These are phyloP conservation scores for Nannoperca obscura DNA, from an alignment of 2,797 vertebrate species.

Conservation along the genomic window DNA sequence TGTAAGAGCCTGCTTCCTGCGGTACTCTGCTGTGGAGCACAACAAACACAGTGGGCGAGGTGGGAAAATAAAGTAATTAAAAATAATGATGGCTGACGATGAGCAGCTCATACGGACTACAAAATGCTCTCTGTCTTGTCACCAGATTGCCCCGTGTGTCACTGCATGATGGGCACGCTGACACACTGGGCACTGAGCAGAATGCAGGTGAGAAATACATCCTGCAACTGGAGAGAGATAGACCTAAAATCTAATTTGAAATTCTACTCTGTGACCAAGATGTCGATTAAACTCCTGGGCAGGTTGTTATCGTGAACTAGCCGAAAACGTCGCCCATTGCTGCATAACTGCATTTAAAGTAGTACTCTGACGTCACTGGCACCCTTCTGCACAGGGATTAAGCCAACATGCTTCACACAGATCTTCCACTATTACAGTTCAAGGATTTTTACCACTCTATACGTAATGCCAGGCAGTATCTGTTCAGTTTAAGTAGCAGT, in stretches of 20 bases:
- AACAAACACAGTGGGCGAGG: constrained; percentile 51
- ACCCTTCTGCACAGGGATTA: constrained; percentile 31
- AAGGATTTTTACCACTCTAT: constrained; percentile 30
- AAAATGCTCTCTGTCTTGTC: constrained; percentile 32
- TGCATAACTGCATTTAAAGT: constrained; percentile 37
- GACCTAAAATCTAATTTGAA: constrained; percentile 26
- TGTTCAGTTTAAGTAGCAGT: constrained; percentile 59
- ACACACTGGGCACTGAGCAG: constrained; percentile 12
- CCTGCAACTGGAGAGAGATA: constrained; percentile 6
- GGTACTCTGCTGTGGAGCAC: constrained; percentile 30
- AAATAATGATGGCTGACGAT: constrained; percentile 70
- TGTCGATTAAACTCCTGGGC: constrained; percentile 35
- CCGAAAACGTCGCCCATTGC: constrained; percentile 1
- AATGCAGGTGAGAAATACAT: constrained; percentile 44
- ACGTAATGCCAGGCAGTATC: constrained; percentile 41
- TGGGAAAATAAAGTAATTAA: constrained; percentile 54
- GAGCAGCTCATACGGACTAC: constrained; percentile 36
- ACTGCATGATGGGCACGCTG: constrained; percentile 20
- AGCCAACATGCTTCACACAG: constrained; percentile 26
- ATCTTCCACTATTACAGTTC: constrained; percentile 40
- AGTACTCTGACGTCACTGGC: constrained; percentile 32
- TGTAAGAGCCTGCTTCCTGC: constrained; percentile 46
- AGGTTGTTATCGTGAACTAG: constrained; percentile 17
- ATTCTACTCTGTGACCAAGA: constrained; percentile 8
- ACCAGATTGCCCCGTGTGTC: constrained; percentile 21